Evolutionary conservation across 1,140 invertebrate genomes (phyloP).

Genomic region (Paralvinella palmiformis): DNA sequence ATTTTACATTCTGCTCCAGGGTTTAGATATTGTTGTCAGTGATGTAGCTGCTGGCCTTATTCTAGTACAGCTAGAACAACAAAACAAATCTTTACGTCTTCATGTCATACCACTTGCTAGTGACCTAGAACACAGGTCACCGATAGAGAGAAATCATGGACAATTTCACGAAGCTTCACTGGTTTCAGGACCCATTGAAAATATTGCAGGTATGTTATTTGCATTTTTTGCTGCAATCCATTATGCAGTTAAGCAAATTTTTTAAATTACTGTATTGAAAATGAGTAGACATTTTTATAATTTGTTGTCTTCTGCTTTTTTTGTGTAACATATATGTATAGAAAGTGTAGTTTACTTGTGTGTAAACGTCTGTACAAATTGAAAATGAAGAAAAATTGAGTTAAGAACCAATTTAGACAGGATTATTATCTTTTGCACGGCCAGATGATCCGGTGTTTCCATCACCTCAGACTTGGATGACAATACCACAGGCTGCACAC

Average conservation of each 20-base stretch:
- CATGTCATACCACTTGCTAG: background rate
- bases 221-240: background rate
- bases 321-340: too few relatives aligned
- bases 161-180: too few relatives aligned
- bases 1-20: slow-evolving; percentile 62
- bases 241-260: background rate
- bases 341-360: too few relatives aligned
- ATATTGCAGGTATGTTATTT: background rate
- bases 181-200: background rate
- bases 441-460: background rate
- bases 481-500: slow-evolving; percentile 3
- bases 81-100: slow-evolving; percentile 30
- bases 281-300: too few relatives aligned
- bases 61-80: slow-evolving; percentile 60
- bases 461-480: slow-evolving; percentile 1
- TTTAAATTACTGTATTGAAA: too few relatives aligned
- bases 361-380: too few relatives aligned
- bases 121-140: background rate
- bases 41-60: slow-evolving; percentile 82
- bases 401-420: background rate
- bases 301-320: too few relatives aligned
- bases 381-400: background rate
- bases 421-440: background rate
- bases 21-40: slow-evolving; percentile 78
- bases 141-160: background rate